phyloP scores from a whole-genome alignment of 2,113 vertebrate species.

The Daphoenositta chrysoptera region DNA sequence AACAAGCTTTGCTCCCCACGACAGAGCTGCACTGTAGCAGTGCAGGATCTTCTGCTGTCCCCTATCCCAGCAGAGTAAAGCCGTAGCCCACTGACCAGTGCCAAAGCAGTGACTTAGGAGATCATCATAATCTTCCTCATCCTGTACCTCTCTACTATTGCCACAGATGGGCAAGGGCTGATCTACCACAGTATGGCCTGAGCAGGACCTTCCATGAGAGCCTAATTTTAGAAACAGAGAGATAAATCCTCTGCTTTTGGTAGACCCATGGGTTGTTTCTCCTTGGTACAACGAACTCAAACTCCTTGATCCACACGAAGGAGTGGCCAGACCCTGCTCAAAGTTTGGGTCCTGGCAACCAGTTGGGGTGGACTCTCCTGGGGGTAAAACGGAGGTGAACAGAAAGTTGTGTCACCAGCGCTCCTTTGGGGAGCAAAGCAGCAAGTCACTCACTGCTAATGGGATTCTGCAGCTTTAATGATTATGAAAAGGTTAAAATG shows the following conservation, averaged over 20 bases:
- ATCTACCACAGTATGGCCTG: background rate
- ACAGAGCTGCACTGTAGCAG: background rate
- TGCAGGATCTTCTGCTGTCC: background rate
- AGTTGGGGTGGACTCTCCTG: background rate
- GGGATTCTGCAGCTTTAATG: constrained; percentile 66
- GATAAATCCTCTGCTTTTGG: background rate
- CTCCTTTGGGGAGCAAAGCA: fast-evolving
- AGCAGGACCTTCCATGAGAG: constrained; percentile 2
- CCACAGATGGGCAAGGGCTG: constrained; percentile 21
- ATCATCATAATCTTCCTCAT: constrained; percentile 33
- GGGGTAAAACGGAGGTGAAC: background rate
- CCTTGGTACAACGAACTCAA: fast-evolving
- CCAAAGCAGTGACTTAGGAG: constrained; percentile 25
- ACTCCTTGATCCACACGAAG: background rate
- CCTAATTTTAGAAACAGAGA: constrained; percentile 17
- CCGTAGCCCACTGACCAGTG: background rate
- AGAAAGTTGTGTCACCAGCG: background rate
- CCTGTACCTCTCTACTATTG: background rate
- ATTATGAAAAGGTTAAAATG: constrained; percentile 72
- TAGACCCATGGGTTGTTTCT: background rate
- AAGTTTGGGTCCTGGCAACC: background rate
- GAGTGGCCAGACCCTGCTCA: fast-evolving
- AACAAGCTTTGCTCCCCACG: background rate
- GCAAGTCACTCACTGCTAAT: constrained; percentile 39
- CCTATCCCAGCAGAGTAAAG: background rate